These are phyloP conservation scores for Trissolcus basalis DNA, from an alignment of 1,140 invertebrate genomes.

Conservation along the genomic window DNA sequence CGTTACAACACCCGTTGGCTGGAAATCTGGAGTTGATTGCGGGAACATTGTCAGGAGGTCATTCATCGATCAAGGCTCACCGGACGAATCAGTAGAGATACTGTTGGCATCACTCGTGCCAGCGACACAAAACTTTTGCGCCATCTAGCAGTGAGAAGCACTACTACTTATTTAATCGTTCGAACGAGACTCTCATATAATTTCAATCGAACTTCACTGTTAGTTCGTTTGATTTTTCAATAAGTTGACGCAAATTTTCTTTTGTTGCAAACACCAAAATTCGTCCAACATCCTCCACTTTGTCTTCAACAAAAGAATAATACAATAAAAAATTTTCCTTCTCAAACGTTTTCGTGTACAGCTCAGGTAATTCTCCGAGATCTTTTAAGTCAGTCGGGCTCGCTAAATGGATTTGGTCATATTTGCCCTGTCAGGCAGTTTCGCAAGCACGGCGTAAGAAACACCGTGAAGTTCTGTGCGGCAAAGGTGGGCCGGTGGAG, in stretches of 20 bases:
- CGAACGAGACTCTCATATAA: too few species aligned
- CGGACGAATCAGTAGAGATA: too few species aligned
- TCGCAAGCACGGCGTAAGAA: neutral
- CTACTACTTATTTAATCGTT: too few species aligned
- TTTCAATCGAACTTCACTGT: conserved; percentile 10
- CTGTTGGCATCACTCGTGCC: too few species aligned
- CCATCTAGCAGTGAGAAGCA: too few species aligned
- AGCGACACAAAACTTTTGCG: too few species aligned
- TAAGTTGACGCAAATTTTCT: conserved; percentile 7
- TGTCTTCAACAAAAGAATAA: neutral
- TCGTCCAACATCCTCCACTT: conserved; percentile 13
- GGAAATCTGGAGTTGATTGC: too few species aligned
- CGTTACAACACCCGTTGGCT: too few species aligned
- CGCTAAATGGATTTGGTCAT: neutral
- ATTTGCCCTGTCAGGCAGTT: conserved; percentile 1
- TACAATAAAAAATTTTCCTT: neutral
- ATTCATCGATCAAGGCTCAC: too few species aligned
- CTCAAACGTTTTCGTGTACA: neutral
- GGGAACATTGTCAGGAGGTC: too few species aligned
- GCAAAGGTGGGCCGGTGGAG: conserved; percentile 1
- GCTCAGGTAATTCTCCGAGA: neutral
- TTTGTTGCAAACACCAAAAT: conserved; percentile 9
- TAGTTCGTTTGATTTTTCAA: too few species aligned
- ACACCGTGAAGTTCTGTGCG: neutral
- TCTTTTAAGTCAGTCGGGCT: conserved; percentile 1